Base-by-base conservation (phyloP, 2,888 invertebrate genomes). In the Calephelis perditalis region DNA sequence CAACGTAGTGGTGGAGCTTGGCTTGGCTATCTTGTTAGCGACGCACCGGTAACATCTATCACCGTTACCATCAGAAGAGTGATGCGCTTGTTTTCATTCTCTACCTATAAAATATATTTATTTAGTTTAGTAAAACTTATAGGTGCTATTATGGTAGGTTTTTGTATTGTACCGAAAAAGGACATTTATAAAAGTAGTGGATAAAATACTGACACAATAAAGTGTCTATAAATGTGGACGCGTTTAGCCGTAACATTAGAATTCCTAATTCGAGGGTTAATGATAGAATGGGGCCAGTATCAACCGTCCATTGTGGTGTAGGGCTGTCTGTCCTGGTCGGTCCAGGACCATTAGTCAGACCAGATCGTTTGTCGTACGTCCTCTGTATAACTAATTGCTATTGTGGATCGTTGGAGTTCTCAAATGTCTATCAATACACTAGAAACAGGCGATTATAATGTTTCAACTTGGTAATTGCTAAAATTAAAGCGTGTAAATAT, bases 361-460 rank as follows among this genome's bases (percentile, higher is more conserved):
- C 71, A 72, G 76, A 78, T 82, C 84, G 83, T 84, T 83, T 81
- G 83, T 83, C 82, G 79, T 73, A 74, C 79, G 81, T 79, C 79
- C 72, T 72, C 75, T 78, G 84, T 81, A 80, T 84, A 84, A 86
- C 84, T 86, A 86, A 86, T 86, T 85, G 83, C 79, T 64, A 81
- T 76, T 81, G 84, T 85, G 84, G 85, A 85, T 86, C 82, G 81
- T 82, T 73, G 74, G 73, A 74, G 77, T 67, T 70, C 70, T 66
- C 67, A 66, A 63, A 68, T 68, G 68, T 66, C 67, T 62, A 65
- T 68, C 67, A 65, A 66, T 65, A 64, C 47, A 61, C 59, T 55
- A 63, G 55, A 68, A 65, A 59, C 63, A 40, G 40, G 8, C 40
- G 3, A 26, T 26, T 26, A 26, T 26, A 26, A 26, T 26, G 4